These are phyloP conservation scores for Trichopria drosophilae DNA, from an alignment of 2,888 invertebrate species.

Conservation along the genomic window DNA sequence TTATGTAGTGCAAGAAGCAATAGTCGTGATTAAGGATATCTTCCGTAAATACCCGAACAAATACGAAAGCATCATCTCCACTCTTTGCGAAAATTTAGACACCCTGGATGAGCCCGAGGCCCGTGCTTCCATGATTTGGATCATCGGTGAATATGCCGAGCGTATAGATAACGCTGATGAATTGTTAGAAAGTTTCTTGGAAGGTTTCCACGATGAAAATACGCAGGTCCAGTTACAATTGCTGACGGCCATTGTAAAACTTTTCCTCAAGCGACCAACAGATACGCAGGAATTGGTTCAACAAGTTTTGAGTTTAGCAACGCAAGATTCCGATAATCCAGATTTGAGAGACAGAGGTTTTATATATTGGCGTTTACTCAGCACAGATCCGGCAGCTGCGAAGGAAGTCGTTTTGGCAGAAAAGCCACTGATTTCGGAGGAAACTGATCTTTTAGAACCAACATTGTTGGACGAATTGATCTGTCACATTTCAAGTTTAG, in stretches of 20 bases:
- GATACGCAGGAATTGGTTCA: slow-evolving; percentile 99
- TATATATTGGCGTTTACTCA: slow-evolving; percentile 98
- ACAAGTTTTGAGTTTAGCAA: slow-evolving; percentile 86
- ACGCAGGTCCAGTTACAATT: slow-evolving; percentile 95
- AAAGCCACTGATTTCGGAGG: slow-evolving; percentile 98
- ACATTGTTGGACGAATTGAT: slow-evolving; percentile 96
- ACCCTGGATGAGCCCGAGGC: slow-evolving; percentile 99
- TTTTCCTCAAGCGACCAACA: slow-evolving; percentile 96
- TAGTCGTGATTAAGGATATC: slow-evolving; percentile 98
- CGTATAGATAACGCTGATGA: slow-evolving; percentile 99
- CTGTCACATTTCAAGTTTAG: slow-evolving; percentile 96
- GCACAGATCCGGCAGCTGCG: slow-evolving; percentile 98
- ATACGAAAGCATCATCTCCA: slow-evolving; percentile 99
- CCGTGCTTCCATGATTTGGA: slow-evolving; percentile 96
- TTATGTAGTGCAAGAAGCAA: slow-evolving; percentile 99
- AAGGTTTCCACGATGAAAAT: slow-evolving; percentile 97
- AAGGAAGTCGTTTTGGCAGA: slow-evolving; percentile 99
- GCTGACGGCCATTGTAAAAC: slow-evolving; percentile 96
- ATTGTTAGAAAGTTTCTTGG: slow-evolving; percentile 94
- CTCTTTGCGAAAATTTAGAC: slow-evolving; percentile 97
- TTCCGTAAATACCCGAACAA: slow-evolving; percentile 98
- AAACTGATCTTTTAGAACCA: slow-evolving; percentile 96
- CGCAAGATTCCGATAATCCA: slow-evolving; percentile 96
- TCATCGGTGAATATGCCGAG: slow-evolving; percentile 97
- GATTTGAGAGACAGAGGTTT: slow-evolving; percentile 97